Conservation (phyloP, 35 echinoderm and acorn worm species). For the Apostichopus japonicus region DNA sequence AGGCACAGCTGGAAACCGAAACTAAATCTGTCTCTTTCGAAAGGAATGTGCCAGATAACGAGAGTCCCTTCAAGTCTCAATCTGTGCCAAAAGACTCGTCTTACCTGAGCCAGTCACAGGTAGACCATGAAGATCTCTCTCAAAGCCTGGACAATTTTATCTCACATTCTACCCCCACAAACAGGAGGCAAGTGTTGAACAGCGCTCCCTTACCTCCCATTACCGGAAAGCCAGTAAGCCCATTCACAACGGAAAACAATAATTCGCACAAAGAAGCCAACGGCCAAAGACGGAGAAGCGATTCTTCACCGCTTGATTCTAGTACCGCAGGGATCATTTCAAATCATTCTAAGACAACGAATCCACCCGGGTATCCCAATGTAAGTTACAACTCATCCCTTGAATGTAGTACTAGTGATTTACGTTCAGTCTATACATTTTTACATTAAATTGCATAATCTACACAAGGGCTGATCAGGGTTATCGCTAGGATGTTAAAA, state of each 20-base stretch:
- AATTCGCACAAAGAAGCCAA: background rate
- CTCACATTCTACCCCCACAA: background rate
- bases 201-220: background rate
- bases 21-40: constrained; percentile 11
- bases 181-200: background rate
- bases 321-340: background rate
- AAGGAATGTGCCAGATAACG: background rate
- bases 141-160: constrained; percentile 52
- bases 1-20: background rate
- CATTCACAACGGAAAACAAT: background rate
- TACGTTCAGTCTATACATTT: too few species aligned
- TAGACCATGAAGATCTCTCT: constrained; percentile 52
- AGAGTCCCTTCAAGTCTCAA: background rate
- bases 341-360: background rate
- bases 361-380: constrained; percentile 66
- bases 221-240: constrained; percentile 6
- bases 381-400: constrained; percentile 5
- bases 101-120: constrained; percentile 1
- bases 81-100: constrained; percentile 16
- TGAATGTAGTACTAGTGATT: too few species aligned
- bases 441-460: too few species aligned
- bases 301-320: constrained; percentile 7
- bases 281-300: constrained; percentile 34
- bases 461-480: too few species aligned
- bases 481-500: too few species aligned